phyloP scores from a whole-genome alignment of 2,797 vertebrate species.

The Ispidina picta region DNA sequence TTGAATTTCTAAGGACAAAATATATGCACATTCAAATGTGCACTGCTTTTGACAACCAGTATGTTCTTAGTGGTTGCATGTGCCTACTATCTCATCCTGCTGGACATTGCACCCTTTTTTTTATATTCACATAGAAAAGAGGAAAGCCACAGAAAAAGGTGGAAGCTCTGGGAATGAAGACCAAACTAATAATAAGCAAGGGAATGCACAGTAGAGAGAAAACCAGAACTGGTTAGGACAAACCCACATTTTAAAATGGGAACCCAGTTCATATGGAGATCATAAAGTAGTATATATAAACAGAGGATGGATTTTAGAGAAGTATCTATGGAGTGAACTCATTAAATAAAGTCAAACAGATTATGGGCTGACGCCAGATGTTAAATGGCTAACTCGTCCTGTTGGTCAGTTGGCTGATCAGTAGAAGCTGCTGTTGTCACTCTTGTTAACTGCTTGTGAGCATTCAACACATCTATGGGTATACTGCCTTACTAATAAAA shows the following conservation, averaged over 20 bases:
- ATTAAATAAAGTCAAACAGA: not conserved
- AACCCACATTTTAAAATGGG: not conserved
- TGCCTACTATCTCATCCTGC: not conserved
- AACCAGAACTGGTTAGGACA: not conserved
- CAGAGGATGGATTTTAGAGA: not conserved
- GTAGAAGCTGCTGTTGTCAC: not conserved
- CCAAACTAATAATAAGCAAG: not conserved
- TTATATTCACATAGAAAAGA: not conserved
- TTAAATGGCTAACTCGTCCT: not conserved
- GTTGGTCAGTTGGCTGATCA: not conserved
- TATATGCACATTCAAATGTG: not conserved
- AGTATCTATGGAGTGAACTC: not conserved
- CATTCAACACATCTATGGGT: not conserved
- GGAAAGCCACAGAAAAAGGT: constrained; percentile 16
- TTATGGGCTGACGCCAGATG: not conserved
- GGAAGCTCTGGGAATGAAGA: constrained; percentile 27
- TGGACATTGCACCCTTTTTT: not conserved
- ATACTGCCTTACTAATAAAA: not conserved
- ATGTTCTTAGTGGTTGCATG: not conserved
- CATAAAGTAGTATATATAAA: not conserved
- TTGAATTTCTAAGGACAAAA: not conserved
- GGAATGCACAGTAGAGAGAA: not conserved
- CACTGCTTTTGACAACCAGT: not conserved
- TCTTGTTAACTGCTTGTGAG: not conserved
- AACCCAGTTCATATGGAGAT: not conserved